Conservation (phyloP, 2,113 vertebrate species). For the Picathartes gymnocephalus region DNA sequence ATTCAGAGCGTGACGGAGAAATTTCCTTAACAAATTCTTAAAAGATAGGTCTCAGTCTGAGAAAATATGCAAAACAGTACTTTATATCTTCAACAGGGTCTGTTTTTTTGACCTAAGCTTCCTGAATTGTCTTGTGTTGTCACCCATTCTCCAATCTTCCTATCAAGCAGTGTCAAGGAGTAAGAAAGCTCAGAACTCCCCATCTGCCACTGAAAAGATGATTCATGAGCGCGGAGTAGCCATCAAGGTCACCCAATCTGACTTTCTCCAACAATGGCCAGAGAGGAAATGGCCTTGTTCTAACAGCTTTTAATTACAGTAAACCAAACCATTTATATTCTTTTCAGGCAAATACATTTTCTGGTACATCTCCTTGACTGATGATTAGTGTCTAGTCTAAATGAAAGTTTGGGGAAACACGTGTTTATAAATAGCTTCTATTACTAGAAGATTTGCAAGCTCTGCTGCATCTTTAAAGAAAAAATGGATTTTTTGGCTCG, state of each 20-base stretch:
- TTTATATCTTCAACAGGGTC: neutral
- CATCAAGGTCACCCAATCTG: neutral
- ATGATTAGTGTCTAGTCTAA: neutral
- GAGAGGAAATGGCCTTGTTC: neutral
- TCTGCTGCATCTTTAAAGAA: neutral
- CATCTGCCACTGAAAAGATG: neutral
- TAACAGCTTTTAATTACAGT: neutral
- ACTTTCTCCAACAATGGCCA: neutral
- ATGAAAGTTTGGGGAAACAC: neutral
- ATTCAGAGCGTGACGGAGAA: neutral
- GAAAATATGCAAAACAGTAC: neutral
- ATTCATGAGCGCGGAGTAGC: neutral
- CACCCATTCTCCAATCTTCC: neutral
- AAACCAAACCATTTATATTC: neutral
- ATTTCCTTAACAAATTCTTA: neutral
- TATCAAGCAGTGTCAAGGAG: neutral
- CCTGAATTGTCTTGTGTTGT: neutral
- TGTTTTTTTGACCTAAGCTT: neutral
- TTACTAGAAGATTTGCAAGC: neutral
- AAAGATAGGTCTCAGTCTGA: neutral
- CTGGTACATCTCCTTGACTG: neutral
- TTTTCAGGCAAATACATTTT: neutral
- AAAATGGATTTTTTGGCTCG: neutral
- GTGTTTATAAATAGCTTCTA: neutral
- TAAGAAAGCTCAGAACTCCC: neutral